These are phyloP conservation scores for Halocynthia aurantium DNA, from an alignment of 23 tunicate species.

Conservation along the genomic window DNA sequence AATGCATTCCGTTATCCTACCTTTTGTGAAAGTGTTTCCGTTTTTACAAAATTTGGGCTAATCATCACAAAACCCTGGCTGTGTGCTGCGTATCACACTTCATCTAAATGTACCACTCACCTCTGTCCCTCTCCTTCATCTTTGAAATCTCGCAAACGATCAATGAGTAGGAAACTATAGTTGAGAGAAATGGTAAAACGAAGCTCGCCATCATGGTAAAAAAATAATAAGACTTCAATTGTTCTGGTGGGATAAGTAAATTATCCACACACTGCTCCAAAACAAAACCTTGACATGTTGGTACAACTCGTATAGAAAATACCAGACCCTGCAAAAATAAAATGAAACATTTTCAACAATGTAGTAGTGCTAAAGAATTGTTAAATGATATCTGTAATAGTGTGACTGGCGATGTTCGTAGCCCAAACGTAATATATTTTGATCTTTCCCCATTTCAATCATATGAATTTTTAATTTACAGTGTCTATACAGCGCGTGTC, in stretches of 20 bases:
- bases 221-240: slow-evolving; percentile 8
- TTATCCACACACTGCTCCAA: slow-evolving; percentile 20
- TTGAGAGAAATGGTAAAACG: slow-evolving; percentile 7
- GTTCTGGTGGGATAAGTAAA: neutral
- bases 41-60: too few species aligned
- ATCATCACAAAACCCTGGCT: too few species aligned
- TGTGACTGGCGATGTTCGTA: too few species aligned
- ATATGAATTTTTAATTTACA: too few species aligned
- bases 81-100: too few species aligned
- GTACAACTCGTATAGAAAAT: neutral
- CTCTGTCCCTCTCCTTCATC: slow-evolving; percentile 9
- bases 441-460: too few species aligned
- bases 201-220: slow-evolving; percentile 23
- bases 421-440: too few species aligned
- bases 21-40: too few species aligned
- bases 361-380: too few species aligned
- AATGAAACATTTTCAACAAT: neutral
- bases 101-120: neutral
- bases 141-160: slow-evolving; percentile 5
- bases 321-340: slow-evolving; percentile 3
- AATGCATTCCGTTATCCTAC: too few species aligned
- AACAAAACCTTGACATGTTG: slow-evolving; percentile 11
- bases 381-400: too few species aligned
- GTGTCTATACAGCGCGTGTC: too few species aligned
- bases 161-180: slow-evolving; percentile 10